Evolutionary conservation across 2,888 invertebrate genomes (phyloP).

Genomic region (Coleophora flavipennella): DNA sequence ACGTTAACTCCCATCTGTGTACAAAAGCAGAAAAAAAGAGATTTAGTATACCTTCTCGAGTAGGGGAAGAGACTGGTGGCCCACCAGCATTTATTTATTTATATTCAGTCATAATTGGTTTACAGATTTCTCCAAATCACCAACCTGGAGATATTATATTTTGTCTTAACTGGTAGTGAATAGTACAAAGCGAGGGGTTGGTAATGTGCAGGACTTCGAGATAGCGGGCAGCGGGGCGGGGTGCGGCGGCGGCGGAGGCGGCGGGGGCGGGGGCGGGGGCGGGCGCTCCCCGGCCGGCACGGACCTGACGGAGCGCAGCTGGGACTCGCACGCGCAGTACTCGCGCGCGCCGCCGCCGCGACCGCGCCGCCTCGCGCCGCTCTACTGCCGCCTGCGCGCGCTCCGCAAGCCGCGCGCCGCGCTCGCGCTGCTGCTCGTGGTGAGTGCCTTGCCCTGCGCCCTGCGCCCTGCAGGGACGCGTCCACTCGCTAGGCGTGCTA

Average conservation of each 20-base stretch:
- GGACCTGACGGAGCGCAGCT: slow-evolving; percentile 61
- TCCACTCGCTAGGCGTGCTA: background rate
- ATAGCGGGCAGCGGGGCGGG: slow-evolving; percentile 70
- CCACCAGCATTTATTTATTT: too few species aligned
- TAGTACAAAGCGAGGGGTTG: too few species aligned
- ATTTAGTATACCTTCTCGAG: too few species aligned
- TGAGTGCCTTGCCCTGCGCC: slow-evolving; percentile 23
- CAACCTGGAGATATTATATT: too few species aligned
- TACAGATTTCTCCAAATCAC: too few species aligned
- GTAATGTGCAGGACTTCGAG: slow-evolving; percentile 59
- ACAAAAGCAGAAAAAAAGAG: too few species aligned
- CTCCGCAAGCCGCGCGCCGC: slow-evolving; percentile 31
- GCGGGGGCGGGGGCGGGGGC: slow-evolving; percentile 33
- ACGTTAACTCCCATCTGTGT: too few species aligned
- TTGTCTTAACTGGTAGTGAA: too few species aligned
- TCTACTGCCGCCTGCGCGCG: slow-evolving; percentile 53
- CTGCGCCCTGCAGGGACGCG: slow-evolving; percentile 19
- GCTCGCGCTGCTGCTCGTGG: slow-evolving; percentile 27
- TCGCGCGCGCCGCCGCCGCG: slow-evolving; percentile 49
- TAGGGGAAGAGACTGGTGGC: too few species aligned
- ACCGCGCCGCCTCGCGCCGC: slow-evolving; percentile 52
- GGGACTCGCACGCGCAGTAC: slow-evolving; percentile 70
- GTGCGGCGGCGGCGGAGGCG: slow-evolving; percentile 32
- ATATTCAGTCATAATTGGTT: too few species aligned
- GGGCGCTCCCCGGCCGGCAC: slow-evolving; percentile 63